phyloP scores from a whole-genome alignment of 2,113 vertebrate species.

The Channa argus region DNA sequence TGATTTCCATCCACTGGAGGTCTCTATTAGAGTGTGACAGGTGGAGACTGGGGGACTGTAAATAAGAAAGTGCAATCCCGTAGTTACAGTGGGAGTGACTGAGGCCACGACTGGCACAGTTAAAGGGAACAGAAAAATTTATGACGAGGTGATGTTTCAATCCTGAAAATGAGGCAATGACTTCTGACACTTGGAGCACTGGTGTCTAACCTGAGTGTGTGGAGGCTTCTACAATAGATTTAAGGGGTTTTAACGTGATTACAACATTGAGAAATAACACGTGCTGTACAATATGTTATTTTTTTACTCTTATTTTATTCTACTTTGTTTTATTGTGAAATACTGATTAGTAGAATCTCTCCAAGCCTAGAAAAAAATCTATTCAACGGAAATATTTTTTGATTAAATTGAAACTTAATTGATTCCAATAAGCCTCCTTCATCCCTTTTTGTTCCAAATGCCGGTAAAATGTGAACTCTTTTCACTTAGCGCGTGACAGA shows the following conservation, averaged over 20 bases:
- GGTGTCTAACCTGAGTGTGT: neutral
- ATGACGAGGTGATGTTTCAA: neutral
- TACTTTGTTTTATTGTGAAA: neutral
- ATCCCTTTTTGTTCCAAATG: too few relatives aligned
- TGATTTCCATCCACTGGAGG: conserved; percentile 28
- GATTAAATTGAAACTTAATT: too few relatives aligned
- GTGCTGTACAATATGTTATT: neutral
- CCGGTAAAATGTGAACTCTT: neutral
- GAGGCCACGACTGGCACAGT: conserved; percentile 3
- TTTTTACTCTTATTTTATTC: neutral
- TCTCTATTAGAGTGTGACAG: conserved; percentile 48
- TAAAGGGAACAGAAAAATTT: neutral
- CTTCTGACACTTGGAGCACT: neutral
- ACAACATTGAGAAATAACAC: neutral
- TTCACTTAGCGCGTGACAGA: too few relatives aligned
- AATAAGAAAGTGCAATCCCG: neutral
- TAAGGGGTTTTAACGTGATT: neutral
- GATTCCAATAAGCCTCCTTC: neutral
- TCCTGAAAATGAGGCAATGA: conserved; percentile 5
- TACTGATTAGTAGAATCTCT: neutral
- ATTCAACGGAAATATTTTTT: neutral
- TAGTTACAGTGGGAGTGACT: neutral
- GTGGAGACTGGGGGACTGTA: neutral
- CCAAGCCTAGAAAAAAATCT: neutral
- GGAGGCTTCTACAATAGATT: neutral